Percentiles rank a stretch among this genome's conserved stretches.
These are phyloP conservation scores for Wasmannia auropunctata DNA, from an alignment of 1,140 invertebrate species.

Conservation along the genomic window DNA sequence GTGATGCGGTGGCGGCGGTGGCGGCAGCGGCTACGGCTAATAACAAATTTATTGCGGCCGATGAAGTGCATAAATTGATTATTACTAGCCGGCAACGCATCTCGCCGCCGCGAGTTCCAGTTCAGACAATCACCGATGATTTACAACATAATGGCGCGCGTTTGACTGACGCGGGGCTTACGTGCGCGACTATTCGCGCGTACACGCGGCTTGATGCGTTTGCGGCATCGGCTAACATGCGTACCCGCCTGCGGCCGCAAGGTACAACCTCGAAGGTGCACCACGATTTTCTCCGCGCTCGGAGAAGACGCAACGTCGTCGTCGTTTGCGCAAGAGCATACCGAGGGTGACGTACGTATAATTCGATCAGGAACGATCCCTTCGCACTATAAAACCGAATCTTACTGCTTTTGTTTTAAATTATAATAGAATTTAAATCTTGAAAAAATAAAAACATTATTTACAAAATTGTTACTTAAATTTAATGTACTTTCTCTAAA, in stretches of 20 bases:
- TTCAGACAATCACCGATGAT: constrained; percentile 76
- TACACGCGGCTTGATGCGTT: constrained; percentile 44
- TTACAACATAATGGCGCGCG: constrained; percentile 75
- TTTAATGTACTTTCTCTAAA: no score
- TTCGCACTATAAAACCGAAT: constrained; percentile 23
- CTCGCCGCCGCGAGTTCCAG: constrained; percentile 65
- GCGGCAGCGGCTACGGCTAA: constrained; percentile 46
- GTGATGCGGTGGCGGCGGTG: constrained; percentile 37
- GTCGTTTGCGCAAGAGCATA: constrained; percentile 18
- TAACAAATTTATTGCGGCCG: constrained; percentile 77
- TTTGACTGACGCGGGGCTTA: constrained; percentile 71
- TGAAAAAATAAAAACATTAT: no score
- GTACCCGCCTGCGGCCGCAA: background rate
- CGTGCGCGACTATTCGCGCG: constrained; percentile 52
- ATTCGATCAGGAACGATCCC: constrained; percentile 16
- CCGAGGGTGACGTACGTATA: constrained; percentile 1
- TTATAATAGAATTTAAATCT: no score
- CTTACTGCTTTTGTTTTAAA: no score
- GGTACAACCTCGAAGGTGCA: background rate
- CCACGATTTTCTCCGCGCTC: constrained; percentile 6
- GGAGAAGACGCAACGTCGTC: background rate
- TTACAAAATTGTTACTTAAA: no score
- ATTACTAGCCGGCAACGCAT: constrained; percentile 67
- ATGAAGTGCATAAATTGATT: constrained; percentile 79
- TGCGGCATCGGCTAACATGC: constrained; percentile 31